Conservation (phyloP, 2,113 vertebrate genomes). For the Pycnonotus jocosus region DNA sequence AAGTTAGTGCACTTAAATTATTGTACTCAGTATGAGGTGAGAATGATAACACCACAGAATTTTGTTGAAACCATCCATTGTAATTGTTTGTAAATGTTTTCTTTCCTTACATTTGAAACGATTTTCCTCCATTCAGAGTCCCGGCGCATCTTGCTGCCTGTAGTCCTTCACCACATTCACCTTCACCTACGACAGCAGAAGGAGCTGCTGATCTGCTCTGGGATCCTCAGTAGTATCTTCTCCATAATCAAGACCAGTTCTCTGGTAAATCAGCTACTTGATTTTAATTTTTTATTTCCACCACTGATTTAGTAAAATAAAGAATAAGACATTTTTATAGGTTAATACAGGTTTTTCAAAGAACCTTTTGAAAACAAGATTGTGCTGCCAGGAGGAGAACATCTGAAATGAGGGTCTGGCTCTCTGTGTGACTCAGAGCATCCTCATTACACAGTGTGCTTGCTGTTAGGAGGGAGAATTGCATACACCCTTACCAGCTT, state of each 20-base stretch:
- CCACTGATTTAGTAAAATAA: background rate
- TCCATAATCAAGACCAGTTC: constrained; percentile 89
- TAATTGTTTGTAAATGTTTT: background rate
- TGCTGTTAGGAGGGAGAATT: background rate
- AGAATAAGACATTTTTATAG: background rate
- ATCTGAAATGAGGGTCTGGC: constrained; percentile 13
- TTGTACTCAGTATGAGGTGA: background rate
- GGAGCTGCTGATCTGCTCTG: constrained; percentile 95
- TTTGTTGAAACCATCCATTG: background rate
- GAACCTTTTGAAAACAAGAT: background rate
- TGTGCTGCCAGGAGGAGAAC: background rate
- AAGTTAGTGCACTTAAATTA: background rate
- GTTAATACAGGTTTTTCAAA: background rate
- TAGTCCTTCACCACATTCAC: constrained; percentile 97
- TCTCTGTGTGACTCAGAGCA: constrained; percentile 31
- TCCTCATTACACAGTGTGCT: constrained; percentile 5
- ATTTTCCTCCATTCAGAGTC: constrained; percentile 81
- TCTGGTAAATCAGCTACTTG: constrained; percentile 65
- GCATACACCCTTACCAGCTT: background rate
- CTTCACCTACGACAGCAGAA: constrained; percentile 96
- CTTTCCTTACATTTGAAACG: background rate
- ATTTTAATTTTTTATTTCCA: background rate
- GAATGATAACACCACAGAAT: background rate
- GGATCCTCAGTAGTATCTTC: constrained; percentile 96
- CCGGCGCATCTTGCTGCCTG: constrained; percentile 90